A percentile compares a stretch with the other conserved stretches of the same genome.
These are phyloP conservation scores for Prolemur simus DNA, from an alignment of 2,113 vertebrate species.

Conservation along the genomic window DNA sequence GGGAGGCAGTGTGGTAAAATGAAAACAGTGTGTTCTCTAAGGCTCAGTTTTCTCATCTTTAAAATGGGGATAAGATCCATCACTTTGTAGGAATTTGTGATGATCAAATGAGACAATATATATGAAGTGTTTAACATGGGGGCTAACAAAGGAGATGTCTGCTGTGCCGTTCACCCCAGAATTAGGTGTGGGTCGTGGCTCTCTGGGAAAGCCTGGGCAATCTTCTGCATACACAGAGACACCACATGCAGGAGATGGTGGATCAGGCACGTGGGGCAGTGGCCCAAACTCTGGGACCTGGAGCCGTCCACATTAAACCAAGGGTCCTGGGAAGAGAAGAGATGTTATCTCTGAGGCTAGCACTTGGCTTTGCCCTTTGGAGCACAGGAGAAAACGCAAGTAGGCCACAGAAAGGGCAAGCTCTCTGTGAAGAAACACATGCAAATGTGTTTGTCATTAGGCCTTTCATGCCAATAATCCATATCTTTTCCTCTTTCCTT, in stretches of 20 bases:
- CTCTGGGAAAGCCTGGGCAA: background rate
- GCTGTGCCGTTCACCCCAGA: background rate
- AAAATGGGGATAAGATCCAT: background rate
- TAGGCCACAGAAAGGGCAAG: slow-evolving; percentile 49
- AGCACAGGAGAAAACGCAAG: background rate
- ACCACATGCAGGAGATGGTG: too few species aligned
- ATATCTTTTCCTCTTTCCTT: slow-evolving; percentile 80
- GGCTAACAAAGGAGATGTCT: background rate
- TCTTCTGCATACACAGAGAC: background rate
- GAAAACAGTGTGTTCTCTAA: background rate
- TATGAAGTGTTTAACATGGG: background rate
- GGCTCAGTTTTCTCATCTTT: slow-evolving; percentile 5
- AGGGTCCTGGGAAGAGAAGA: background rate
- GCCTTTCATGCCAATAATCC: slow-evolving; percentile 80
- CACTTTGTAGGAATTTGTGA: background rate
- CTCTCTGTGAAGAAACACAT: slow-evolving; percentile 58
- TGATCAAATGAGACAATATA: background rate
- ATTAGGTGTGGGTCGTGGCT: background rate
- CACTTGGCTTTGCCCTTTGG: slow-evolving; percentile 37
- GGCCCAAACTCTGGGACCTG: background rate
- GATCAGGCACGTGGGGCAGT: background rate
- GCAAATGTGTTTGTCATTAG: slow-evolving; percentile 84
- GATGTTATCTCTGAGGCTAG: background rate
- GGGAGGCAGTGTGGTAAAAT: background rate
- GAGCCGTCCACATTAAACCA: background rate